Evolutionary conservation across 2,113 vertebrate genomes (phyloP), one percentile per base, ranked within the genome.

Genomic region (Fulmarus glacialis): DNA sequence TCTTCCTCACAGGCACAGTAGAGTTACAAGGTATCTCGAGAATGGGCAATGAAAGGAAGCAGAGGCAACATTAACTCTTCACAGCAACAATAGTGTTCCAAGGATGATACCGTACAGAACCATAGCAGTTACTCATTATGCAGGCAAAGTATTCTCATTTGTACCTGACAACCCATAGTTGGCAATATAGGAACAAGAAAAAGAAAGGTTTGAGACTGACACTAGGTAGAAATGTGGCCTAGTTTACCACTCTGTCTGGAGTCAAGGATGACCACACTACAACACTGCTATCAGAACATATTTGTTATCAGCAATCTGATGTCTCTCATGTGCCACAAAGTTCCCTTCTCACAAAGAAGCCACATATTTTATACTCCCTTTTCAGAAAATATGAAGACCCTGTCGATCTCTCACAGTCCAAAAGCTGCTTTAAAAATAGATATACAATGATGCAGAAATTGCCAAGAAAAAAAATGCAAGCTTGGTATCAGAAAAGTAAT

Each of bases 401-500:
- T 42, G 12, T 53, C 0, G 0, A 48, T 56, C 10, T 42, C 45
- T 70, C 7, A 4, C 21, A 36, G 23, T 24, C 18, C 55, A 82
- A 85, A 78, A 24, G 4, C 11, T 52, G 8, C 11, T 82, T 73
- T 53, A 82, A 91, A 95, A 55, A 79, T 15, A 56, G 50, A 34
- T 29, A 36, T 45, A 43, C 10, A 47, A 17, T 47, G 72, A 59
- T 16, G 11, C 13, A 32, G 27, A 78, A 47, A n/a, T 83, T 50
- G 29, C 11, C 1, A 7, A 55, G 45, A n/a, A 30, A 6, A 3
- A 14, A 26, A 17, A 29, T 5, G 19, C 17, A 64, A 21, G 6
- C 4, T 68, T 62, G 4, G 6, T 30, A 24, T 75, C 12, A n/a
- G 80, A 87, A 79, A 55, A 63, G 11, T 21, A 53, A 71, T 38